Base-by-base conservation (phyloP, 1,140 invertebrate genomes). In the Dinoponera quadriceps region DNA sequence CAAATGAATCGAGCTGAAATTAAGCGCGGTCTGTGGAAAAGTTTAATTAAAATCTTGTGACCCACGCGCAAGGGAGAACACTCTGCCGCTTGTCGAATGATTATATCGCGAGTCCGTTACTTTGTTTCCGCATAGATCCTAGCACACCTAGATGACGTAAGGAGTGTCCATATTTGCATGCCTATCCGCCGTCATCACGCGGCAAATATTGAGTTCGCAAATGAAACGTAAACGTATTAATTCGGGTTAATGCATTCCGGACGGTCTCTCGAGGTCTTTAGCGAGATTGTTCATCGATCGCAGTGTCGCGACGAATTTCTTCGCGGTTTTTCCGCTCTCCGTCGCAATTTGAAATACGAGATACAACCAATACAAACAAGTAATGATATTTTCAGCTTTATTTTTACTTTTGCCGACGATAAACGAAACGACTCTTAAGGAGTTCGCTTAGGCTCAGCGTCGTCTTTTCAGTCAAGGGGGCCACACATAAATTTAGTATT, bases 211-310 rank as follows among this genome's bases (percentile, higher is more conserved):
- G 75, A 80, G 48, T 80, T 71, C 65, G 51, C 65, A 57, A 71
- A 80, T 80, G 65, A 69, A 80, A 80, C 51, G 75, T 80, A 80
- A 80, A 80, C 75, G 63, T 69, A 78, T 80, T 80, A 69, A 69
- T 80, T 80, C 51, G 54, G 65, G 51, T 69, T 80, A 80, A 80
- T 80, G 75, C 65, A 80, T 78, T 69, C 49, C 51, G 63, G 51
- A 69, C 51, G 63, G 16, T 69, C 27, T 49, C 51, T 18, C 65
- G 65, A 48, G 51, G 13, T 80, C 65, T 71, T 80, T 80, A 80
- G 51, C 33, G 51, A 44, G 69, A 80, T 80, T 80, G 69, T 80
- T 80, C 59, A 80, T 80, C 75, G 75, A 80, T 14, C 38, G 75
- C 65, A 22, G 51, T 33, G 68, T 54, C 62, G 27, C n/a, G n/a